Base-by-base conservation (phyloP, 2,797 vertebrate species). In the Rhadinocentrus ornatus region DNA sequence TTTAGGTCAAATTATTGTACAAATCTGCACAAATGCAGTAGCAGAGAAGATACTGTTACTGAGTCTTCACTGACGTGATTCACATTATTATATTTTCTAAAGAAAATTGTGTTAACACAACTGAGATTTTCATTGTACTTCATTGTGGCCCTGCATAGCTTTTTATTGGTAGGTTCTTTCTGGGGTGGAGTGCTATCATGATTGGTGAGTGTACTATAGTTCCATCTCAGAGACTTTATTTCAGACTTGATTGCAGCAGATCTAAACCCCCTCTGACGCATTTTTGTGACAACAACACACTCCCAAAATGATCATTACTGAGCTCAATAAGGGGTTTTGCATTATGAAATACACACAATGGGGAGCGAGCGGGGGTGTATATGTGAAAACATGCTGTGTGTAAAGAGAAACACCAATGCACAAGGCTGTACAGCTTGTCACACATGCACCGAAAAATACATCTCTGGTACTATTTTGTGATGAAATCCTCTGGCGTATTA, bases 401-500 rank as follows among this genome's bases (percentile, higher is more conserved):
- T 53, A 26, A 75, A 79, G 69, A 77, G 66, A 52, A 66, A 72
- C 66, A 69, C 71, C 71, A 66, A n/a, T 37, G 27, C 63, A 57
- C 71, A 13, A 72, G 60, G 75, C 80, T 48, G 61, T 50, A 66
- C 80, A 83, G 71, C 75, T 80, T 72, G 71, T 78, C 86, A 69
- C 68, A 71, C 62, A 22, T 71, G 66, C 62, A 73, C 55, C 58
- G 46, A 73, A 86, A 87, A 88, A 90, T 72, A 83, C 85, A 86
- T 88, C 80, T 62, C 53, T 31, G 59, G 74, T 73, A 57, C 85
- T 87, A 81, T 87, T 88, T 73, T 80, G 88, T 86, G 88, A 87
- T 88, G 87, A 87, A 91, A 88, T 86, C 87, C 90, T 87, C 84
- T 13, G 72, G 86, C 83, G 82, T 86, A 81, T 91, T 90, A 78